Conservation (phyloP, 2,888 invertebrate species). For the Desoria tigrina region DNA sequence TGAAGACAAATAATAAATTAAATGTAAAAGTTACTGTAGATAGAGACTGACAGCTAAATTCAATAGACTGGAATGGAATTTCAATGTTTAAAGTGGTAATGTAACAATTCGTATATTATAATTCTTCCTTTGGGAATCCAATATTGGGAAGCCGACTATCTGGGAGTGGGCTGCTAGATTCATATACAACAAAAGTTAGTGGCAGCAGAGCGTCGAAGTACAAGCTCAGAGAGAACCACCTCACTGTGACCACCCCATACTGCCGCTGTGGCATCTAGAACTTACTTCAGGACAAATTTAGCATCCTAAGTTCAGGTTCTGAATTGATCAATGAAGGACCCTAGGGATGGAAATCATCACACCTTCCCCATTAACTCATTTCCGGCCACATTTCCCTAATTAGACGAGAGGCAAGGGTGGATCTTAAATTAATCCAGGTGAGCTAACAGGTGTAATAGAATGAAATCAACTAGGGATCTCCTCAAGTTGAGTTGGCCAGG, state of each 20-base stretch:
- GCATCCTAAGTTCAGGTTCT: too few relatives aligned
- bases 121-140: too few relatives aligned
- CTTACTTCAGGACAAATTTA: too few relatives aligned
- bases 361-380: conserved; percentile 7
- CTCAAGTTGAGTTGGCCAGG: neutral
- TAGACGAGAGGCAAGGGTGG: conserved; percentile 15
- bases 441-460: conserved; percentile 32
- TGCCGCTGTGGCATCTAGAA: too few relatives aligned
- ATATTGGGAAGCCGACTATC: conserved; percentile 13
- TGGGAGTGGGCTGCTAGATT: conserved; percentile 6
- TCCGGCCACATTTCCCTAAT: conserved; percentile 6
- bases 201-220: too few relatives aligned
- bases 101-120: too few relatives aligned
- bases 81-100: neutral
- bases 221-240: too few relatives aligned
- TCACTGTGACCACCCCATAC: too few relatives aligned
- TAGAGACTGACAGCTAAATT: conserved; percentile 5
- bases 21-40: too few relatives aligned
- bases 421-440: conserved; percentile 27
- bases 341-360: neutral
- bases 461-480: conserved; percentile 19
- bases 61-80: conserved; percentile 7
- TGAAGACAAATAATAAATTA: too few relatives aligned
- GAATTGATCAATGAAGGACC: too few relatives aligned
- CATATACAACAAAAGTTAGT: too few relatives aligned